These are phyloP conservation scores for Tiphia femorata DNA, from an alignment of 2,888 invertebrate genomes.

Conservation along the genomic window DNA sequence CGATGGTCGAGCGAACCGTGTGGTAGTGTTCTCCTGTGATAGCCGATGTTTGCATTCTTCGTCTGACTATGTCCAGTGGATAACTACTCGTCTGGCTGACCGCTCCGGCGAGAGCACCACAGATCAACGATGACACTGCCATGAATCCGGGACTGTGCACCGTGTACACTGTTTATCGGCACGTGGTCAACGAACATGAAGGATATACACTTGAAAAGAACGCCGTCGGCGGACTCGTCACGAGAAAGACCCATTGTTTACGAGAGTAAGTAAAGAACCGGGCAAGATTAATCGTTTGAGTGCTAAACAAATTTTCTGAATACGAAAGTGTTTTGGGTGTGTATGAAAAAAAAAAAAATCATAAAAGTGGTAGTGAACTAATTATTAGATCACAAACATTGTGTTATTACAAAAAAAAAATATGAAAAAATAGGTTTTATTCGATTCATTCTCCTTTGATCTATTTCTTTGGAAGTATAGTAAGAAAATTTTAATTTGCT, in stretches of 20 bases:
- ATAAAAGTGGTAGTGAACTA: too few relatives aligned
- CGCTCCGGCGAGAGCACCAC: slow-evolving; percentile 93
- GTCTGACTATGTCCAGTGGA: slow-evolving; percentile 93
- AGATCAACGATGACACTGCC: slow-evolving; percentile 78
- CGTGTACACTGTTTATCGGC: slow-evolving; percentile 56
- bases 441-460: too few relatives aligned
- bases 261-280: too few relatives aligned
- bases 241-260: slow-evolving; percentile 44
- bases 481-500: too few relatives aligned
- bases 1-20: slow-evolving; percentile 77
- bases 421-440: too few relatives aligned
- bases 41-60: slow-evolving; percentile 78
- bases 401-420: too few relatives aligned
- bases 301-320: too few relatives aligned
- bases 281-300: too few relatives aligned
- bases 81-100: slow-evolving; percentile 96
- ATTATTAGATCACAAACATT: too few relatives aligned
- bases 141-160: slow-evolving; percentile 58
- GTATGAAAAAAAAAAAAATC: too few relatives aligned
- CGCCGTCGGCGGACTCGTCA: slow-evolving; percentile 38
- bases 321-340: too few relatives aligned
- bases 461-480: too few relatives aligned
- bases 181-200: slow-evolving; percentile 56
- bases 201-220: slow-evolving; percentile 51
- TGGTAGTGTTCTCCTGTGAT: slow-evolving; percentile 70